A percentile compares a stretch with the other conserved stretches of the same genome.
These are phyloP conservation scores for Ectemnius cavifrons DNA, from an alignment of 2,888 invertebrate species.

Conservation along the genomic window DNA sequence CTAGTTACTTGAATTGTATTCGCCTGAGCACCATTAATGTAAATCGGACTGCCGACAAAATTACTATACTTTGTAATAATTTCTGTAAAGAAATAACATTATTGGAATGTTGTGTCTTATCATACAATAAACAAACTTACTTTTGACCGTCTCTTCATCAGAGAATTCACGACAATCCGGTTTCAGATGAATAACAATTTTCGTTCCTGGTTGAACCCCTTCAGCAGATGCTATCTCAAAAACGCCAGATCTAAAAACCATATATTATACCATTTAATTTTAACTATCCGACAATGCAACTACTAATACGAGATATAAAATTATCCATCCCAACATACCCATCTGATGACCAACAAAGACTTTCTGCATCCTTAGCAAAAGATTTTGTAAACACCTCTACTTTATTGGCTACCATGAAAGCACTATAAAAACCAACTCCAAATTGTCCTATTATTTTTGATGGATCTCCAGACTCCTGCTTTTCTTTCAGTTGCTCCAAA, in stretches of 20 bases:
- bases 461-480: constrained; percentile 82
- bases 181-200: constrained; percentile 94
- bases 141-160: constrained; percentile 90
- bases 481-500: constrained; percentile 88
- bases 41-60: constrained; percentile 96
- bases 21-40: constrained; percentile 91
- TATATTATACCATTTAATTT: background rate
- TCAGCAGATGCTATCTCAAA: constrained; percentile 94
- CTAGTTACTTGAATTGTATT: constrained; percentile 89
- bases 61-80: constrained; percentile 98
- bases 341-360: constrained; percentile 93
- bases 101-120: constrained; percentile 7
- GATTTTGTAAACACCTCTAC: constrained; percentile 95
- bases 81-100: constrained; percentile 71
- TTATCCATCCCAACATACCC: constrained; percentile 82
- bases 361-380: constrained; percentile 82
- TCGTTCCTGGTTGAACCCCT: constrained; percentile 92
- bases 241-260: constrained; percentile 84
- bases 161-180: constrained; percentile 93
- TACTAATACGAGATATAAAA: background rate
- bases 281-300: background rate
- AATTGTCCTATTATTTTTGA: constrained; percentile 97
- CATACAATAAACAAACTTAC: constrained; percentile 74
- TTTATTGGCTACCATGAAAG: constrained; percentile 97
- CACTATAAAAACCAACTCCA: constrained; percentile 98